A percentile compares a stretch with the other conserved stretches of the same genome.
These are phyloP conservation scores for Melikaiella ostensackeni DNA, from an alignment of 2,888 invertebrate species.

Conservation along the genomic window DNA sequence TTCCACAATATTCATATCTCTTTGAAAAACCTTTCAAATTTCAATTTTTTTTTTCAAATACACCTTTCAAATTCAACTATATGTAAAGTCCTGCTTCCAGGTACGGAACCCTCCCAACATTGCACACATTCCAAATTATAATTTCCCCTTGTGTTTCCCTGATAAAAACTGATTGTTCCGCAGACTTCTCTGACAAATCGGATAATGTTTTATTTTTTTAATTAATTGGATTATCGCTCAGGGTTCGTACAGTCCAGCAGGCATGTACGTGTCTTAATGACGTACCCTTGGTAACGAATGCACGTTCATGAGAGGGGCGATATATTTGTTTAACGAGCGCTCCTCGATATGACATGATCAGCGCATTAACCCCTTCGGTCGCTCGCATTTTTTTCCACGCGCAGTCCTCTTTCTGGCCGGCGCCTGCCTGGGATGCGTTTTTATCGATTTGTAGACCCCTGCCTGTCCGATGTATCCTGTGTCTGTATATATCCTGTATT, in stretches of 20 bases:
- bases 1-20: neutral
- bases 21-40: neutral
- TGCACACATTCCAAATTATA: constrained; percentile 16
- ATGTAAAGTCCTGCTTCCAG: neutral
- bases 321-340: constrained; percentile 73
- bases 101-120: neutral
- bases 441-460: constrained; percentile 77
- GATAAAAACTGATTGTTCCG: constrained; percentile 13
- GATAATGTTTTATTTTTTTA: constrained; percentile 19
- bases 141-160: neutral
- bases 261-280: constrained; percentile 35
- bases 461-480: constrained; percentile 67
- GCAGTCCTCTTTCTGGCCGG: constrained; percentile 68
- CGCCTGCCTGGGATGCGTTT: constrained; percentile 77
- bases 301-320: constrained; percentile 42
- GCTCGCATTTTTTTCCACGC: constrained; percentile 73
- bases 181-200: constrained; percentile 30
- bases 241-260: constrained; percentile 27
- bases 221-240: constrained; percentile 38
- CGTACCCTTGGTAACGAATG: constrained; percentile 36
- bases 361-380: constrained; percentile 74
- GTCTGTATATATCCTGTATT: constrained; percentile 64
- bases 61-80: neutral
- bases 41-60: too few species aligned
- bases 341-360: constrained; percentile 76